A percentile compares a stretch with the other conserved stretches of the same genome.
phyloP scores from a whole-genome alignment of 2,888 invertebrate genomes.

The Embidobia sp. region DNA sequence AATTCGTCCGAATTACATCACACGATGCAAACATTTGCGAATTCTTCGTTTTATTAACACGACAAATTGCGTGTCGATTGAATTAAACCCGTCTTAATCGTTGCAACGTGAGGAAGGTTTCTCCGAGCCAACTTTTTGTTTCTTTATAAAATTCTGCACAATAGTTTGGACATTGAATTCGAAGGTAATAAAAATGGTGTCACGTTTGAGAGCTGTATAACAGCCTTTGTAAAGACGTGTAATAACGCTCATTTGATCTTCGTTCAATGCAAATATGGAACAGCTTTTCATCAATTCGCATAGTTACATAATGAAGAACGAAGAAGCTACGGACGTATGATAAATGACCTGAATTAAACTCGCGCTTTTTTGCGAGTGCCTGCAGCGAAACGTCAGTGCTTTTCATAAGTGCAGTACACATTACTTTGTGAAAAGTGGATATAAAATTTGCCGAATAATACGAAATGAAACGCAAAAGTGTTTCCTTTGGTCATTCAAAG shows the following conservation, averaged over 20 bases:
- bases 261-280: slow-evolving; percentile 39
- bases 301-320: slow-evolving; percentile 35
- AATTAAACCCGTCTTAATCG: too few species aligned
- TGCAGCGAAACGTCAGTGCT: slow-evolving; percentile 25
- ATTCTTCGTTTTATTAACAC: too few species aligned
- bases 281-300: slow-evolving; percentile 29
- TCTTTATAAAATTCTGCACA: too few species aligned
- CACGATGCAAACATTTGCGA: too few species aligned
- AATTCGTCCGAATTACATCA: too few species aligned
- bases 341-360: slow-evolving; percentile 49
- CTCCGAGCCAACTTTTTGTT: too few species aligned
- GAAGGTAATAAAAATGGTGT: background rate
- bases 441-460: slow-evolving; percentile 35
- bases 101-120: too few species aligned
- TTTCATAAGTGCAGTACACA: slow-evolving; percentile 28
- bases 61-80: too few species aligned
- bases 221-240: slow-evolving; percentile 17
- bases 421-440: slow-evolving; percentile 38
- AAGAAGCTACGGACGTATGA: slow-evolving; percentile 36
- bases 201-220: slow-evolving; percentile 15
- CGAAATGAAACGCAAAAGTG: slow-evolving; percentile 16
- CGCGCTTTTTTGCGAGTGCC: slow-evolving; percentile 21
- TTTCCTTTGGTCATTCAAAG: slow-evolving; percentile 36
- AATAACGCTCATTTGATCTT: slow-evolving; percentile 36
- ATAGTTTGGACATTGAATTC: background rate